A percentile compares a stretch with the other conserved stretches of the same genome.
phyloP scores from a whole-genome alignment of 2,888 invertebrate genomes.

The Pogonocherus hispidulus region DNA sequence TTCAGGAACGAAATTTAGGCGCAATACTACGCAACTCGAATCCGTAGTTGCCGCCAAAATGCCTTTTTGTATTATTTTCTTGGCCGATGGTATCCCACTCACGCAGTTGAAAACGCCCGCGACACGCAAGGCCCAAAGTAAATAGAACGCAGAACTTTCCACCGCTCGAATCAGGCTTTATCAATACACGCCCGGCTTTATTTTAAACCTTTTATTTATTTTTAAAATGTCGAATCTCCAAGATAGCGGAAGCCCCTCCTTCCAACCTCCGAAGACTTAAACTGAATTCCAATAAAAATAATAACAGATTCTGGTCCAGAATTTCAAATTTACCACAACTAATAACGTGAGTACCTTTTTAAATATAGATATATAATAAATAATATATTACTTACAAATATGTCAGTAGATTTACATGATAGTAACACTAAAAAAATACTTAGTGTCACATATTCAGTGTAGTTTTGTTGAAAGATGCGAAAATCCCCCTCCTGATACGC shows the following conservation, averaged over 20 bases:
- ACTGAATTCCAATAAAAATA: neutral
- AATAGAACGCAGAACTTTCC: slow-evolving; percentile 18
- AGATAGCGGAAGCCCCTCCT: slow-evolving; percentile 11
- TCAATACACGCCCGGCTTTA: slow-evolving; percentile 30
- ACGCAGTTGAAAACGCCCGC: slow-evolving; percentile 15
- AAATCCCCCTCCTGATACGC: too few species aligned
- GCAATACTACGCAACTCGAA: too few species aligned
- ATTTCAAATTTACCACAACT: neutral
- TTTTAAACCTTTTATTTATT: slow-evolving; percentile 35
- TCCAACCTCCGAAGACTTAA: neutral
- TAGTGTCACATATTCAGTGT: too few species aligned
- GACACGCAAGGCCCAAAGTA: slow-evolving; percentile 10
- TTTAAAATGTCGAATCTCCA: slow-evolving; percentile 32
- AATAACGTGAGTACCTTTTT: neutral
- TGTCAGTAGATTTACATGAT: too few species aligned
- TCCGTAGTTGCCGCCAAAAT: slow-evolving; percentile 32
- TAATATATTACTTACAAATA: too few species aligned
- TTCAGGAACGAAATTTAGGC: too few species aligned
- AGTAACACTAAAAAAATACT: too few species aligned
- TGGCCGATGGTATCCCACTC: slow-evolving; percentile 19
- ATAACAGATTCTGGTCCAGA: neutral
- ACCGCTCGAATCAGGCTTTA: slow-evolving; percentile 19
- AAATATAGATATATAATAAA: neutral
- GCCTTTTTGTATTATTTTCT: slow-evolving; percentile 28
- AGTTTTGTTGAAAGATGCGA: too few species aligned